Percentiles rank a stretch among this genome's conserved stretches.
phyloP scores from a whole-genome alignment of 2,888 invertebrate genomes.

The Brachyptera putata region DNA sequence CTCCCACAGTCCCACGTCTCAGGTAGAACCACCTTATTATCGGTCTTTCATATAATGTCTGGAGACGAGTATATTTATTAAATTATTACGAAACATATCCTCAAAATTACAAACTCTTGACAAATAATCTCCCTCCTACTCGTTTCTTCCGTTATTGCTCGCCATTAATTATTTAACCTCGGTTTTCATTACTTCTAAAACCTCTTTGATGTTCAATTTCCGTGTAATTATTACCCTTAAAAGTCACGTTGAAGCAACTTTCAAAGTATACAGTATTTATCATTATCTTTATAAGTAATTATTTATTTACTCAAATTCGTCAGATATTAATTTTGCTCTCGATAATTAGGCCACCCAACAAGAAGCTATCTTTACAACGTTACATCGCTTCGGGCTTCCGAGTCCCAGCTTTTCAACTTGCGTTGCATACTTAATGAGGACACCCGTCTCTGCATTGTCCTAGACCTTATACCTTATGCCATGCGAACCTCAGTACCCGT shows the following conservation, averaged over 20 bases:
- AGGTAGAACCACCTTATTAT: no score
- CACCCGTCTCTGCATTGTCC: neutral
- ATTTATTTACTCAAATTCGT: neutral
- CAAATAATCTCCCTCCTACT: no score
- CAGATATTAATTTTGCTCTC: no score
- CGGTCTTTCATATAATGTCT: no score
- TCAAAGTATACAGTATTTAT: neutral
- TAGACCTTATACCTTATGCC: no score
- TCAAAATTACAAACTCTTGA: no score
- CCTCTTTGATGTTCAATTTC: constrained; percentile 3
- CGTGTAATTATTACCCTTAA: neutral
- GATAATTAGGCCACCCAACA: constrained; percentile 9
- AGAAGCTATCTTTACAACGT: neutral
- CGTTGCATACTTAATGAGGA: neutral
- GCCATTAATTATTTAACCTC: neutral
- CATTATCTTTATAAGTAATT: neutral
- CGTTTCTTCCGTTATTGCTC: no score
- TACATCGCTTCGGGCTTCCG: neutral
- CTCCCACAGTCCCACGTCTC: no score
- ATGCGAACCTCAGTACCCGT: no score
- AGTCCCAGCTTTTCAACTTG: neutral
- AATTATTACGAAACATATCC: no score
- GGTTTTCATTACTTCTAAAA: neutral
- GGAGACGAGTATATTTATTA: no score
- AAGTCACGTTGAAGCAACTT: no score